Evolutionary conservation across 2,113 vertebrate genomes (phyloP).

Genomic region (Puntigrus tetrazona): DNA sequence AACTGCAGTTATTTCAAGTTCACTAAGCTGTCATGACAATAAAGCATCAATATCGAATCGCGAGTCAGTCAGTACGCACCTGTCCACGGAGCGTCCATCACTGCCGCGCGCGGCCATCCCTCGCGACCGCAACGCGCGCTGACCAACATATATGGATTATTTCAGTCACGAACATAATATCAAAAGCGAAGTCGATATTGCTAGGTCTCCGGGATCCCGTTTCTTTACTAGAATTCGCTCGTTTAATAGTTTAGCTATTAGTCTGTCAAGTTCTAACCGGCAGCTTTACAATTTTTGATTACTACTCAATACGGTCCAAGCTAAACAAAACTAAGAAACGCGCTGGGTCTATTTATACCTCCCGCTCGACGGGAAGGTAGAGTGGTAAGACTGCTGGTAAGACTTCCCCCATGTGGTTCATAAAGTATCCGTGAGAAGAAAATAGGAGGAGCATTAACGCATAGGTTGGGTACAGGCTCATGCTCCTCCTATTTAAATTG

Average conservation of each 20-base stretch:
- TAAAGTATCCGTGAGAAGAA: background rate
- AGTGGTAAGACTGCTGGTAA: background rate
- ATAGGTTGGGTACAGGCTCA: too few relatives aligned
- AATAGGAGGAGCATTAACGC: slow-evolving; percentile 36
- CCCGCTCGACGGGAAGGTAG: background rate
- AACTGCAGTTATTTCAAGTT: background rate
- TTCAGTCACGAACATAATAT: slow-evolving; percentile 5
- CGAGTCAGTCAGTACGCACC: slow-evolving; percentile 32
- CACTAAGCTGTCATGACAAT: background rate
- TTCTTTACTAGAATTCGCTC: background rate
- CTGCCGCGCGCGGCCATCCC: background rate
- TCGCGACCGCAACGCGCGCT: background rate
- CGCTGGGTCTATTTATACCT: background rate
- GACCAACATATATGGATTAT: background rate
- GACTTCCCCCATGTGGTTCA: background rate
- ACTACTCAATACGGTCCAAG: background rate
- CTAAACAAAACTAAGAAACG: background rate
- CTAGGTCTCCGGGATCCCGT: background rate
- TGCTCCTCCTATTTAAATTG: too few relatives aligned
- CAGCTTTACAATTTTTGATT: background rate
- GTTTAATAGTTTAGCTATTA: background rate
- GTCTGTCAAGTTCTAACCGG: background rate
- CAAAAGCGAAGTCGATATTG: background rate
- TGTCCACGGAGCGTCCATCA: slow-evolving; percentile 33
- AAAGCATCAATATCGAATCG: background rate